Evolutionary conservation across 2,113 vertebrate genomes (phyloP), one percentile per base, ranked within the genome.

Genomic region (Aegithalos caudatus): DNA sequence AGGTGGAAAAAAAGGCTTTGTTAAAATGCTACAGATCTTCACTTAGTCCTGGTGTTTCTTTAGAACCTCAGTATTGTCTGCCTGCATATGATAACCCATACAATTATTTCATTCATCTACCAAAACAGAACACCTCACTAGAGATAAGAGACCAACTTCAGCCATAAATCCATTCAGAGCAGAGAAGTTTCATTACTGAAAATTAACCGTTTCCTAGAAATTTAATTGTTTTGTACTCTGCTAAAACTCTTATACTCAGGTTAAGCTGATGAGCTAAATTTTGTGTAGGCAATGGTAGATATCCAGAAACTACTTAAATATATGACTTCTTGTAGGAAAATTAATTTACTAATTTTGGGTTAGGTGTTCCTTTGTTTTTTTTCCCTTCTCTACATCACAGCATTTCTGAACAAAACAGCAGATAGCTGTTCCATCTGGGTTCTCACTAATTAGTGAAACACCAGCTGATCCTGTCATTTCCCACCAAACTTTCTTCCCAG

Each of bases 61-160:
- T 66, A 85, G 7, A 67, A 11, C 29, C 12, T 64, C 9, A 27
- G 0, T 18, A 45, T 54, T 44, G 13, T 62, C 48, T 71, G 29
- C 5, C 74, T 58, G 19, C 0, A 1, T 9, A 9, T 29, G 23
- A 45, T 42, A 47, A 38, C 12, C n/a, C 12, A 51, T 25, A 31
- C 57, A 67, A 51, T n/a, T 12, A 24, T 50, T 28, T 53, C 58
- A 51, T 42, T 45, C 27, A 29, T 17, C 24, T 53, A 65, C 23
- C n/a, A 35, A 72, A 88, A 29, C 16, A 40, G 42, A 44, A 25
- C 0, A 0, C 23, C 11, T 20, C 58, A 7, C 9, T 42, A 45
- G 44, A 79, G 16, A 56, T 11, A 71, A n/a, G 12, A 74, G 33
- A 62, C n/a, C 4, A 71, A 48, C 2, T 67, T 80, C n/a, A 51